Percentiles rank a stretch among this genome's conserved stretches.
phyloP scores from a whole-genome alignment of 1,140 invertebrate genomes.

The Eupristina koningsbergeri region DNA sequence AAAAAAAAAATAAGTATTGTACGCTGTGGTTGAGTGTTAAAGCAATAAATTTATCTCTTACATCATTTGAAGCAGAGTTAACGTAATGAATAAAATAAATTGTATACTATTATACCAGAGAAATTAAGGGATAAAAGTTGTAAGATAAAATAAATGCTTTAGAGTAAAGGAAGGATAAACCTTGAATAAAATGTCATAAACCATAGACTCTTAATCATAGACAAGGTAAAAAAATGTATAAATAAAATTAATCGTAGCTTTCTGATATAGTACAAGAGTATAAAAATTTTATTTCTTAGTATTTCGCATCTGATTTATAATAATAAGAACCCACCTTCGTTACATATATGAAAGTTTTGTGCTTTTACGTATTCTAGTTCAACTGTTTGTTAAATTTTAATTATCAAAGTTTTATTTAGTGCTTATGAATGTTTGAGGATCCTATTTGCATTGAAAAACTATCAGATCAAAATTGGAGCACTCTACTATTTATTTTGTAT shows the following conservation, averaged over 20 bases:
- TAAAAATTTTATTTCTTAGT: neutral
- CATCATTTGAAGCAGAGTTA: neutral
- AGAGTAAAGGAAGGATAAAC: neutral
- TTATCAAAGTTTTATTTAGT: slow-evolving; percentile 4
- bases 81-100: slow-evolving; percentile 13
- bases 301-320: neutral
- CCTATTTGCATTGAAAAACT: neutral
- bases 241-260: neutral
- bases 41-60: neutral
- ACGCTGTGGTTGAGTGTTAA: neutral
- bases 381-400: slow-evolving; percentile 1
- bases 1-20: neutral
- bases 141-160: neutral
- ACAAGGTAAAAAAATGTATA: neutral
- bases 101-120: neutral
- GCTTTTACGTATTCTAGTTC: neutral
- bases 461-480: neutral
- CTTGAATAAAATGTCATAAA: neutral
- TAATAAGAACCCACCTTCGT: neutral
- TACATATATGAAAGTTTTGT: neutral
- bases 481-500: neutral
- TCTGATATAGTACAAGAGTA: neutral
- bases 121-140: neutral
- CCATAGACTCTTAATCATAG: neutral
- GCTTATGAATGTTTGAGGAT: neutral